phyloP scores from a whole-genome alignment of 2,113 vertebrate species.

The Salvelinus namaycush region DNA sequence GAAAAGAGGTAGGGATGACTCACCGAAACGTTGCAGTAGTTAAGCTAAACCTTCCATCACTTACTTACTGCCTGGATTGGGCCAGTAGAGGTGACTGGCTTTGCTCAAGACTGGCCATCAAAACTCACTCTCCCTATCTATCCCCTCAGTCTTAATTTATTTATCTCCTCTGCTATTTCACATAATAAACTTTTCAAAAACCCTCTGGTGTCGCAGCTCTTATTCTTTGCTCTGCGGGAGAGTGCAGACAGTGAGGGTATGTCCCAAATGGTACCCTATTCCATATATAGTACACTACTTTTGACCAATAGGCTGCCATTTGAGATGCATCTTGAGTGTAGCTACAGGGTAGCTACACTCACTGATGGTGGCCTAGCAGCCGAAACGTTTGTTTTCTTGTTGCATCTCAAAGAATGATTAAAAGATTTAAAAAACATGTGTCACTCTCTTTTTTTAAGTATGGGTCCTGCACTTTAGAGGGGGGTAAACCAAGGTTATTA shows the following conservation, averaged over 20 bases:
- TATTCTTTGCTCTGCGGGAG: background rate
- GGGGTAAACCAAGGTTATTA: too few species aligned
- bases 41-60: conserved; percentile 35
- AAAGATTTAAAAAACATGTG: too few species aligned
- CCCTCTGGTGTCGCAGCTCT: conserved; percentile 40
- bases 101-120: conserved; percentile 73
- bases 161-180: conserved; percentile 75
- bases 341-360: too few species aligned
- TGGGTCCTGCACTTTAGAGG: too few species aligned
- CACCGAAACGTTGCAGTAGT: background rate
- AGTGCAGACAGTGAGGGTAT: background rate
- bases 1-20: conserved; percentile 30
- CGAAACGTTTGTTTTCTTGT: too few species aligned
- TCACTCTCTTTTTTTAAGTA: too few species aligned
- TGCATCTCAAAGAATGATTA: too few species aligned
- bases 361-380: too few species aligned
- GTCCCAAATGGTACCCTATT: background rate
- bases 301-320: too few species aligned
- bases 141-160: conserved; percentile 76
- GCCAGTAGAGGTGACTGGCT: conserved; percentile 69
- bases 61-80: conserved; percentile 44
- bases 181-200: conserved; percentile 81
- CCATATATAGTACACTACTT: too few species aligned
- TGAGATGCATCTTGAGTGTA: too few species aligned
- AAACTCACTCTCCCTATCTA: conserved; percentile 33